These are phyloP conservation scores for Menidia menidia DNA, from an alignment of 2,797 vertebrate species.

Conservation along the genomic window DNA sequence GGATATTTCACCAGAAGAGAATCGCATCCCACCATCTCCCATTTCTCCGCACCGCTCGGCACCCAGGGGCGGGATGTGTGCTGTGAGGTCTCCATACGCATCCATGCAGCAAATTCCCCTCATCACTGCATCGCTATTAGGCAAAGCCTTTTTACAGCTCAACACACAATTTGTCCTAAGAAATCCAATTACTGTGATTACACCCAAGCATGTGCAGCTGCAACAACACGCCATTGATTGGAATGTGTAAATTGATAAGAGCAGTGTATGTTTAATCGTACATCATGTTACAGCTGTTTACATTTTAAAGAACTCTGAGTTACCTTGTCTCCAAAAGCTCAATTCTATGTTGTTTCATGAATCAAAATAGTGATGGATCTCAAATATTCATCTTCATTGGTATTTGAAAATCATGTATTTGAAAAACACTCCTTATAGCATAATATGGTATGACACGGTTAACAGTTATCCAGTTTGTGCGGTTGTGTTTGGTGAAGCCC, in stretches of 20 bases:
- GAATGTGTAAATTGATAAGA: constrained; percentile 31
- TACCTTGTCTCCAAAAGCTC: background rate
- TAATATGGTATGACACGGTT: background rate
- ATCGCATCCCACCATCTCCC: background rate
- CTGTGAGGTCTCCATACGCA: constrained; percentile 27
- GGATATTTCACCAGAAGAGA: background rate
- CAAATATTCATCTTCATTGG: background rate
- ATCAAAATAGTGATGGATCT: background rate
- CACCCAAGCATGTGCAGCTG: constrained; percentile 31
- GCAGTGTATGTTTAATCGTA: background rate
- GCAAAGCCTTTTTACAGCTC: constrained; percentile 44
- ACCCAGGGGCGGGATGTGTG: background rate
- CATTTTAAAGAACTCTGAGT: no score
- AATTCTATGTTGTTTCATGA: background rate
- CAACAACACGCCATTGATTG: background rate
- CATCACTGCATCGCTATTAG: constrained; percentile 33
- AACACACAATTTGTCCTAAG: constrained; percentile 24
- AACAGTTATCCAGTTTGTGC: background rate
- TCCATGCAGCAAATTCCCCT: constrained; percentile 52
- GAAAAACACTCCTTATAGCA: no score
- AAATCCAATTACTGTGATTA: constrained; percentile 55
- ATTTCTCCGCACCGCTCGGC: background rate
- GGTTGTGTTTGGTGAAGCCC: background rate
- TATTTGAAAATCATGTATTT: background rate
- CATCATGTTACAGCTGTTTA: no score